Conservation (phyloP, 2,113 vertebrate species). For the Heliornis fulica region DNA sequence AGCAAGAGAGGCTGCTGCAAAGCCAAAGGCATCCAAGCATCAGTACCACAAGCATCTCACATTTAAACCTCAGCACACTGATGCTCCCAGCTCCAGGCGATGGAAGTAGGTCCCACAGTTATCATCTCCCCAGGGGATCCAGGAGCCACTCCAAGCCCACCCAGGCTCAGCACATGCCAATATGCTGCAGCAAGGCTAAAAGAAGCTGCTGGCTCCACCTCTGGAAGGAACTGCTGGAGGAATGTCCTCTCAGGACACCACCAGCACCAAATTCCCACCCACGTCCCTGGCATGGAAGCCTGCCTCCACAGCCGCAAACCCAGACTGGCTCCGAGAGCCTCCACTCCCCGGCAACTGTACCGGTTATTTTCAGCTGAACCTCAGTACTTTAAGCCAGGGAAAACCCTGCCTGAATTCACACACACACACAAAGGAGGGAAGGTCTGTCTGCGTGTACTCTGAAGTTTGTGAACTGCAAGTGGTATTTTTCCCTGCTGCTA, state of each 20-base stretch:
- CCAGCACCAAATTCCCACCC: neutral
- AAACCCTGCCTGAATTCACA: neutral
- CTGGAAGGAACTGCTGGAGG: slow-evolving; percentile 11
- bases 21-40: neutral
- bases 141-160: neutral
- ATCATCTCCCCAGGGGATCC: neutral
- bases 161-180: neutral
- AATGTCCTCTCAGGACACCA: neutral
- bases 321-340: neutral
- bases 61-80: neutral
- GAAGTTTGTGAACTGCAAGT: neutral
- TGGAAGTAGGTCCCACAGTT: neutral
- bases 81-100: neutral
- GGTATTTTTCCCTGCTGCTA: neutral
- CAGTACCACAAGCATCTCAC: neutral
- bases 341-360: slow-evolving; percentile 14
- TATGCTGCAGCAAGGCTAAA: neutral
- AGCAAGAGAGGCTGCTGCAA: neutral
- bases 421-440: neutral
- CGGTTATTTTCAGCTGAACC: slow-evolving; percentile 39
- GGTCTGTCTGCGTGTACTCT: neutral
- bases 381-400: neutral
- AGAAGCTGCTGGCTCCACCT: neutral
- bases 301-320: slow-evolving; percentile 45
- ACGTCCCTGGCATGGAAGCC: neutral